phyloP scores from a whole-genome alignment of 2,113 vertebrate species.

The Muscicapa adusta region DNA sequence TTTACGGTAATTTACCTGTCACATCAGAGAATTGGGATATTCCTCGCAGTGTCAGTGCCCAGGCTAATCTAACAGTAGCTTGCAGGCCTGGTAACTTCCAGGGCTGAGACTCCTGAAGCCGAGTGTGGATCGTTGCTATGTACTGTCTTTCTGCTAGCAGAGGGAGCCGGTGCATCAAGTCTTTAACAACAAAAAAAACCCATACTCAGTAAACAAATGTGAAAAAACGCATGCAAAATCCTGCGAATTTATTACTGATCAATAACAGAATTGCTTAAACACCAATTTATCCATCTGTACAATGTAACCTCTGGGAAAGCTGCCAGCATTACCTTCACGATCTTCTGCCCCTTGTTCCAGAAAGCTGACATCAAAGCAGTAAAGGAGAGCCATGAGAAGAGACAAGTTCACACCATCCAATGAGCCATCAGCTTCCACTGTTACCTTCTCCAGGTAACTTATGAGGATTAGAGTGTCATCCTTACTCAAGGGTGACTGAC shows the following conservation, averaged over 20 bases:
- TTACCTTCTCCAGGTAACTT: slow-evolving; percentile 88
- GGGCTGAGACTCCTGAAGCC: slow-evolving; percentile 84
- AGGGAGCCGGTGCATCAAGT: slow-evolving; percentile 86
- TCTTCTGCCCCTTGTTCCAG: slow-evolving; percentile 91
- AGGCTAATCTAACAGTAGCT: slow-evolving; percentile 88
- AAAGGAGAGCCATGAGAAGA: slow-evolving; percentile 93
- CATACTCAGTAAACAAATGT: neutral
- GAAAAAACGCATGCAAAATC: neutral
- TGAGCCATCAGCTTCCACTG: slow-evolving; percentile 87
- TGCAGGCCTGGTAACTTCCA: slow-evolving; percentile 94
- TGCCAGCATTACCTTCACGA: slow-evolving; percentile 81
- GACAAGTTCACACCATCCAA: slow-evolving; percentile 88
- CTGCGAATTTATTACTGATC: neutral
- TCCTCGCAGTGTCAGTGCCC: slow-evolving; percentile 88
- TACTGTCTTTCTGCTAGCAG: slow-evolving; percentile 90
- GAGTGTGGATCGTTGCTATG: slow-evolving; percentile 87
- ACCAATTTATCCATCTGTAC: neutral
- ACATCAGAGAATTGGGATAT: slow-evolving; percentile 93
- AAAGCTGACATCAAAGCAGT: slow-evolving; percentile 94
- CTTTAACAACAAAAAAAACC: slow-evolving; percentile 64
- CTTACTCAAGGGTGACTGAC: slow-evolving; percentile 89
- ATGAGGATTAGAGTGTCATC: slow-evolving; percentile 93
- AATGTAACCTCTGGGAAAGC: neutral
- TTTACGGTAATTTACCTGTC: slow-evolving; percentile 74
- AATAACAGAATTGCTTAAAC: neutral